Evolutionary conservation across 2,113 vertebrate species (phyloP), one percentile per base, ranked within the genome.

Genomic region (Upupa epops): DNA sequence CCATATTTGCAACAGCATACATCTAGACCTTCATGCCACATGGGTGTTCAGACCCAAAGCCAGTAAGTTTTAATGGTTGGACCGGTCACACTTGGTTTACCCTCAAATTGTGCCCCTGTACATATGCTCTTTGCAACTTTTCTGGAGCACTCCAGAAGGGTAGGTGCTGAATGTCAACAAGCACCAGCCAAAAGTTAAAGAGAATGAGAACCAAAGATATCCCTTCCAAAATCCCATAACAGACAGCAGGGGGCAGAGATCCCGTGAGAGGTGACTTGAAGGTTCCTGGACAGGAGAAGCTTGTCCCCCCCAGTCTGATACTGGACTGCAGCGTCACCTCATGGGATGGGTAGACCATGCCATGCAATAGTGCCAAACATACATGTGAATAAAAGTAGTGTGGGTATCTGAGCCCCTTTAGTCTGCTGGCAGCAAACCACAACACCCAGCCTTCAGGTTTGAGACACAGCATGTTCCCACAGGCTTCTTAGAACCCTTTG

Each of bases 261-360:
- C 2, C 20, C 5, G 15, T 42, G 13, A 49, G 37, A 64, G 1
- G 1, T 42, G 49, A 17, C 15, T 32, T 78, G 37, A 51, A 77
- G 16, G 22, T 15, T 66, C 13, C 37, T 26, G 26, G 16, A 40
- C 18, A n/a, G 6, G 17, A 4, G 5, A 5, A 49, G 6, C 4
- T 5, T 0, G 0, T 32, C 6, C 13, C 2, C 7, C 6, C 16
- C 11, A n/a, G 26, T 9, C 51, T 66, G 40, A 12, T 37, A 34
- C 26, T 7, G 13, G 54, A 42, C 26, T 1, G 1, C 1, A 3
- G 9, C 13, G 11, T 54, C 36, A 66, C 15, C 19, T 17, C 1
- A 0, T 36, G 25, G 70, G 22, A 56, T 19, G 8, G 6, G 21
- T n/a, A 58, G 21, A 18, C 8, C 20, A 5, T 8, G 9, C 37